Evolutionary conservation across 1,140 invertebrate species (phyloP).

Genomic region (Thereuonema tuberculata): DNA sequence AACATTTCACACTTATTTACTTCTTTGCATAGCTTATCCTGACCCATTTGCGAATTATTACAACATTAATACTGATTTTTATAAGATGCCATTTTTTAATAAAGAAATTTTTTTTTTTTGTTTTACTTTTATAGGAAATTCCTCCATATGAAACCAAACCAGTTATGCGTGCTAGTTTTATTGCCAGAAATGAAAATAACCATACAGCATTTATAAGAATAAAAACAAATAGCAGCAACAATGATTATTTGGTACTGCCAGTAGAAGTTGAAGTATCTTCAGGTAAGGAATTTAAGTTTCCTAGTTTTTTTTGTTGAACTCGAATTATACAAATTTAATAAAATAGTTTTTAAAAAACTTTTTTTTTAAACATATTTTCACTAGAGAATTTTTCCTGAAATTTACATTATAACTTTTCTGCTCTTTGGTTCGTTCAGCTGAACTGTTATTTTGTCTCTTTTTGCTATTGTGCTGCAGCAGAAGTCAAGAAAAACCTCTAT

Average conservation of each 20-base stretch:
- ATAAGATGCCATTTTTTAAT: neutral
- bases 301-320: too few species aligned
- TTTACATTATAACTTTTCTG: too few species aligned
- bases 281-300: too few species aligned
- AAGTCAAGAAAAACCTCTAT: too few species aligned
- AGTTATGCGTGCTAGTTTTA: slow-evolving; percentile 71
- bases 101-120: neutral
- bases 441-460: too few species aligned
- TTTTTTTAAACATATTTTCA: too few species aligned
- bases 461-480: too few species aligned
- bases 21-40: neutral
- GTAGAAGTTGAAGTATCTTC: slow-evolving; percentile 74
- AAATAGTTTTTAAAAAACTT: too few species aligned
- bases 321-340: too few species aligned
- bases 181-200: slow-evolving; percentile 58
- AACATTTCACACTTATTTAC: slow-evolving; percentile 12
- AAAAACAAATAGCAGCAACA: slow-evolving; percentile 48
- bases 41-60: neutral
- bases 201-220: slow-evolving; percentile 69
- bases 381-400: too few species aligned
- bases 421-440: too few species aligned
- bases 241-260: slow-evolving; percentile 57
- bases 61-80: neutral
- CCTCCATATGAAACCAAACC: slow-evolving; percentile 76
- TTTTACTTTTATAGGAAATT: slow-evolving; percentile 42